Base-by-base conservation (phyloP, 1,140 invertebrate genomes). In the Lethrus apterus region DNA sequence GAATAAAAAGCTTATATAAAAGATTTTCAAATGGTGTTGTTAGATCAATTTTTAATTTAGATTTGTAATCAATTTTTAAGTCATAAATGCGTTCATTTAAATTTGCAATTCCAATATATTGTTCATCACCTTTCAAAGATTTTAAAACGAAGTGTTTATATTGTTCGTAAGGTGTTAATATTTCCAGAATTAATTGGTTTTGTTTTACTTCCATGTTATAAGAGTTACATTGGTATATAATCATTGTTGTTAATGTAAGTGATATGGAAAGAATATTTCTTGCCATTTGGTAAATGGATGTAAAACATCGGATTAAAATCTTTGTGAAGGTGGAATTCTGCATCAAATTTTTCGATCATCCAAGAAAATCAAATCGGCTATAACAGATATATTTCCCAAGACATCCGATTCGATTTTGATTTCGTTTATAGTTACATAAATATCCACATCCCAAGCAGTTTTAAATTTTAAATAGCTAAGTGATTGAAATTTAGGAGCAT, bases 251-350 rank as follows among this genome's bases (percentile, higher is more conserved):
- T 26, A n/a, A 23, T 26, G 23, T 46, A 26, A 19, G 38, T 33
- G n/a, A 33, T 15, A 32, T 44, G 15, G 18, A 9, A 11, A 9
- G 43, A 44, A 2, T 46, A 11, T 2, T 46, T 26, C 9, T 36
- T 29, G 2, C 20, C 19, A 5, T 32, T 46, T 11, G 50, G 46
- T 5, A 44, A 21, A 18, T 40, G 15, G 17, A 52, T 10, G 11
- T 43, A 35, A 8, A 52, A 2, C 14, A 40, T 34, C 2, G 50
- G 50, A 5, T 18, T 13, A 26, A 52, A 52, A 24, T 52, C 29
- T 10, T 30, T 32, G 1, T 29, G 40, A 1, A 48, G 42, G 14
- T 48, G 33, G 14, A 52, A 10, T 33, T 48, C 42, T 9, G 13
- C 46, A 13, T 48, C 23, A 34, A 52, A 44, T 10, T 24, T 30